Base-by-base conservation (phyloP, 2,888 invertebrate species). In the Acanthosepion esculentum region DNA sequence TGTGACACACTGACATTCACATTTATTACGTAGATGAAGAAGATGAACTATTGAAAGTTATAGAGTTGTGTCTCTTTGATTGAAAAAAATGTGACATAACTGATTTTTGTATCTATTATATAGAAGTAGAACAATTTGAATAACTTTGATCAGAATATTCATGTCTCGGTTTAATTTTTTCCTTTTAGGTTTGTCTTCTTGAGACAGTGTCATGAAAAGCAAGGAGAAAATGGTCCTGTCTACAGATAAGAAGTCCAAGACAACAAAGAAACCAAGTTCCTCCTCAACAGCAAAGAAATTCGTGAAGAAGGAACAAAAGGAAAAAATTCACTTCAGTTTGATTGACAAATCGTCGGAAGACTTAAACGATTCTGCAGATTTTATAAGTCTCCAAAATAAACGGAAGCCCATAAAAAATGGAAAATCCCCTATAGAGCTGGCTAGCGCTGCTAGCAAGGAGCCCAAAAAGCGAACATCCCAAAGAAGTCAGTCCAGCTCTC, bases 321-420 rank as follows among this genome's bases (percentile, higher is more conserved):
- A 93, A 26, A 93, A 50, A 29, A 18, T 48, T 29, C 20, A 26
- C 26, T 4, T 41, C 3, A 48, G 29, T 6, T 48, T 93, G 12
- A 18, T 50, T 50, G n/a, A n/a, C 48, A 50, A 50, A 93, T 53
- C 92, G 18, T 23, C 48, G 0, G 93, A 48, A 29, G 53, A 48
- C 53, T 93, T 93, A 18, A 93, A 93, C 29, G 93, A 93, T 26
- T 93, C 93, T 48, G 12, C 12, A 15, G 93, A 93, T 93, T 93
- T 93, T 50, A 29, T 53, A 50, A 93, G n/a, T 48, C 93, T 53
- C 2, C 78, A n/a, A 78, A 78, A n/a, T 2, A 78, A 33, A n/a
- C n/a, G n/a, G n/a, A 78, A 78, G 18, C 5, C 2, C 10, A 15
- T 33, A 78, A 78, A 78, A 78, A 78, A 15, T n/a, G 78, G 33